Evolutionary conservation across 2,888 invertebrate species (phyloP).

Genomic region (Dolichopus griseipennis): DNA sequence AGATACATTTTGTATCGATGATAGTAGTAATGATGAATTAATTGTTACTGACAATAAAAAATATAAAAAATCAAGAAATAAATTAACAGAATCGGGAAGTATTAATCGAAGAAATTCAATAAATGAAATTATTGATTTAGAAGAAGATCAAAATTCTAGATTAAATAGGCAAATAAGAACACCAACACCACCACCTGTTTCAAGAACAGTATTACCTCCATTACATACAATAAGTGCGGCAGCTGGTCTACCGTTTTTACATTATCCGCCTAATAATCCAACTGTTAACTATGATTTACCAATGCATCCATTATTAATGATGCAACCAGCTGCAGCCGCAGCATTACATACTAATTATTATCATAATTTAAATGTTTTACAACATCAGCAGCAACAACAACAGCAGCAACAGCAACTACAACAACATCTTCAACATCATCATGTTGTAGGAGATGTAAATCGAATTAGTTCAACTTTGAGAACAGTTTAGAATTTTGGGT

Average conservation of each 20-base stretch:
- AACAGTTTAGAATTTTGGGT: constrained; percentile 29
- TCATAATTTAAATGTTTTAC: constrained; percentile 29
- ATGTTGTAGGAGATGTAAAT: constrained; percentile 31
- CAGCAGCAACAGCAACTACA: constrained; percentile 26
- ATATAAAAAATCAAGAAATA: neutral
- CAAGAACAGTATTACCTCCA: constrained; percentile 30
- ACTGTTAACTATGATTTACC: constrained; percentile 33
- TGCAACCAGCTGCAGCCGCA: constrained; percentile 26
- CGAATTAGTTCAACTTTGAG: constrained; percentile 35
- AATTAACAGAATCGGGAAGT: constrained; percentile 26
- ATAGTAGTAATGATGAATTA: constrained; percentile 27
- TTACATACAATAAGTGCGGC: constrained; percentile 35
- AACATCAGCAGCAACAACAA: constrained; percentile 28
- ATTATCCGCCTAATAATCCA: constrained; percentile 26
- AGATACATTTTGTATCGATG: constrained; percentile 26
- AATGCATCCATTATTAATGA: constrained; percentile 41
- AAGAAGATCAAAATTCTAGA: constrained; percentile 20
- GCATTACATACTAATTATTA: constrained; percentile 35
- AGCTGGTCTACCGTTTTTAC: constrained; percentile 37
- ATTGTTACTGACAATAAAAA: constrained; percentile 20
- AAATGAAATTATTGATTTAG: constrained; percentile 17
- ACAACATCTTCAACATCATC: constrained; percentile 27
- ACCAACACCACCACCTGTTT: constrained; percentile 26
- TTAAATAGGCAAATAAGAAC: constrained; percentile 22
- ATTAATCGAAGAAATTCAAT: constrained; percentile 21